A percentile compares a stretch with the other conserved stretches of the same genome.
Evolutionary conservation across 2,888 invertebrate species (phyloP).

Genomic region (Trichopria drosophilae): DNA sequence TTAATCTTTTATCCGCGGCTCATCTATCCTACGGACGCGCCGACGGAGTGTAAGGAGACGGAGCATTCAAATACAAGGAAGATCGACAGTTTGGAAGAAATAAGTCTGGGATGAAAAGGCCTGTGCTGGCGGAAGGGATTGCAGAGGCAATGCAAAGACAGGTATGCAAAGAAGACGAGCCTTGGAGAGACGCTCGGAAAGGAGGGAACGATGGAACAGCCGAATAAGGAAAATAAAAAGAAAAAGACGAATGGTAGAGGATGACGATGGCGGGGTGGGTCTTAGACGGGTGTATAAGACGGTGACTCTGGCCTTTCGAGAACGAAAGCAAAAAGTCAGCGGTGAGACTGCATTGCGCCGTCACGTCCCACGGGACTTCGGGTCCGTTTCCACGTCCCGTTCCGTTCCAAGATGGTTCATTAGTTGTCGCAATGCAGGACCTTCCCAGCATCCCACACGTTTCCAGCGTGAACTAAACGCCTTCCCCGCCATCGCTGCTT

Average conservation of each 20-base stretch:
- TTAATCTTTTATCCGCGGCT: conserved; percentile 12
- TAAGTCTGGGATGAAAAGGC: conserved; percentile 23
- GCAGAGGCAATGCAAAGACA: conserved; percentile 2
- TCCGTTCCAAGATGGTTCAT: conserved; percentile 57
- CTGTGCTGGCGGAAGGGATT: too few species aligned
- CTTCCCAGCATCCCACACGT: conserved; percentile 36
- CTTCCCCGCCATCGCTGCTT: too few species aligned
- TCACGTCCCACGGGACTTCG: conserved; percentile 56
- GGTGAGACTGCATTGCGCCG: conserved; percentile 57
- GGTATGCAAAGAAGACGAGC: neutral
- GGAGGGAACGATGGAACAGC: conserved; percentile 21
- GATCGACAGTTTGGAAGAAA: conserved; percentile 32
- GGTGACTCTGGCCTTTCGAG: conserved; percentile 31
- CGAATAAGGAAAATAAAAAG: conserved; percentile 22
- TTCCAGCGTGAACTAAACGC: conserved; percentile 4
- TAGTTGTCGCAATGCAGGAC: conserved; percentile 59
- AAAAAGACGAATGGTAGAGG: conserved; percentile 6
- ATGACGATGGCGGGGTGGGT: conserved; percentile 17
- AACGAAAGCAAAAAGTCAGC: conserved; percentile 39
- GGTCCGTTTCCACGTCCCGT: conserved; percentile 39
- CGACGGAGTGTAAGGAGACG: conserved; percentile 20
- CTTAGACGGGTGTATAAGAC: conserved; percentile 28
- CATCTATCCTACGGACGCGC: conserved; percentile 14
- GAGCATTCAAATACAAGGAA: conserved; percentile 31
- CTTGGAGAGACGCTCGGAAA: conserved; percentile 12